These are phyloP conservation scores for Mustelus asterias DNA, from an alignment of 2,113 vertebrate genomes.

Conservation along the genomic window DNA sequence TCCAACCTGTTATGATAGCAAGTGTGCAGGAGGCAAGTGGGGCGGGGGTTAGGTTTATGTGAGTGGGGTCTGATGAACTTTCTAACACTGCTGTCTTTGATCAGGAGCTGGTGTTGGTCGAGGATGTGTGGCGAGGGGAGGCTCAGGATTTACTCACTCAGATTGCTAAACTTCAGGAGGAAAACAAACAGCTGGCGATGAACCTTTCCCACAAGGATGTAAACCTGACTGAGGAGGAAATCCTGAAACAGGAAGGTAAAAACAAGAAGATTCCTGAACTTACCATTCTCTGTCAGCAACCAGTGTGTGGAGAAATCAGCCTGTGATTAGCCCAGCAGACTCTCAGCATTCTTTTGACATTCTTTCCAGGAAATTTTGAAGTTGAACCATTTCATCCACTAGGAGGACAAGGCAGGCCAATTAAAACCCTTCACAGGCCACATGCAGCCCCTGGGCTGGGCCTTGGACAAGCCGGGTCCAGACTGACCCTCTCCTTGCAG, in stretches of 20 bases:
- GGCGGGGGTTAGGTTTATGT: neutral
- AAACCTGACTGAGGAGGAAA: slow-evolving; percentile 74
- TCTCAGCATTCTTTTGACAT: too few species aligned
- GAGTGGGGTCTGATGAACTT: neutral
- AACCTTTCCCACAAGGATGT: slow-evolving; percentile 70
- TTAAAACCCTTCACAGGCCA: too few species aligned
- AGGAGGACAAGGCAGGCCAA: too few species aligned
- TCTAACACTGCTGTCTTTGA: neutral
- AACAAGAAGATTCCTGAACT: neutral
- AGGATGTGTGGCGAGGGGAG: slow-evolving; percentile 87
- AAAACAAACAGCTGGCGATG: slow-evolving; percentile 76
- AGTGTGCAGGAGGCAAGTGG: neutral
- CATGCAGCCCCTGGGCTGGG: too few species aligned
- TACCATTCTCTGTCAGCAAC: neutral
- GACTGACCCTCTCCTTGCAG: too few species aligned
- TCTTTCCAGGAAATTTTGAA: too few species aligned
- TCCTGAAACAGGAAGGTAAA: slow-evolving; percentile 77
- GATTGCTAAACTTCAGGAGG: slow-evolving; percentile 77
- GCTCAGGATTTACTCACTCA: slow-evolving; percentile 82
- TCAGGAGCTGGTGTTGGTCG: slow-evolving; percentile 83
- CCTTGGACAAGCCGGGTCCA: too few species aligned
- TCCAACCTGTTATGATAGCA: neutral
- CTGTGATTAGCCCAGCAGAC: too few species aligned
- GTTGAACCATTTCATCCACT: too few species aligned
- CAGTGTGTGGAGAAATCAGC: neutral